Evolutionary conservation across 2,797 vertebrate genomes (phyloP), one percentile per base, ranked within the genome.

Genomic region (Chromobotia macracanthus): DNA sequence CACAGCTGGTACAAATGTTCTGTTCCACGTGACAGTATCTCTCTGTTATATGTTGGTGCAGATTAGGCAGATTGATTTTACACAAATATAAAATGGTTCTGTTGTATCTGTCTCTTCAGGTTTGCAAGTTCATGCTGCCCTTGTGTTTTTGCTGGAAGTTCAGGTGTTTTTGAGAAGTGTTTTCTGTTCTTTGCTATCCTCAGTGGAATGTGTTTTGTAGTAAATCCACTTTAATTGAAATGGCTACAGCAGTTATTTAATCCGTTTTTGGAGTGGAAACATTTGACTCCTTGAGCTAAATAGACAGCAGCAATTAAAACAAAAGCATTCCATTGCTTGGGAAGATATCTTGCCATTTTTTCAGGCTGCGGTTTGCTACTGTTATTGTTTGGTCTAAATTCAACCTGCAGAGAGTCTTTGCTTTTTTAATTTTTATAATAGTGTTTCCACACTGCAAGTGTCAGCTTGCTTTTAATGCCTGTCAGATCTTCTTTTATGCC

Each of bases 281-380:
- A 38, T 67, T 53, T 76, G 16, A 19, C 21, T 44, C 41, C 41
- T 44, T 44, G 9, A 50, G 72, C 19, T 64, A 35, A 56, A 31
- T 12, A 77, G n/a, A 48, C 65, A 16, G 23, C 12, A 69, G 50
- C 28, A 66, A 13, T 75, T 61, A 21, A n/a, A 67, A 38, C 65
- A 68, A 9, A 48, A 77, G 28, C 55, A 69, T 48, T 60, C 12
- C 31, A 56, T 28, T 44, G 31, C 10, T 55, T 60, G 41, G 48
- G 56, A 23, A 69, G 25, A 31, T 48, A 28, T 28, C 64, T 23
- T 56, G 11, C 6, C 61, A n/a, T 21, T 31, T 74, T 31, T 1
- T 21, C 56, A 13, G 21, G 35, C 31, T 2, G 9, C 10, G 16
- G 46, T 23, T 21, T 15, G 13, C 21, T 44, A 12, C 53, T 46